These are phyloP conservation scores for Drosophila meridiana DNA, from an alignment of 2,888 invertebrate species.

Conservation along the genomic window DNA sequence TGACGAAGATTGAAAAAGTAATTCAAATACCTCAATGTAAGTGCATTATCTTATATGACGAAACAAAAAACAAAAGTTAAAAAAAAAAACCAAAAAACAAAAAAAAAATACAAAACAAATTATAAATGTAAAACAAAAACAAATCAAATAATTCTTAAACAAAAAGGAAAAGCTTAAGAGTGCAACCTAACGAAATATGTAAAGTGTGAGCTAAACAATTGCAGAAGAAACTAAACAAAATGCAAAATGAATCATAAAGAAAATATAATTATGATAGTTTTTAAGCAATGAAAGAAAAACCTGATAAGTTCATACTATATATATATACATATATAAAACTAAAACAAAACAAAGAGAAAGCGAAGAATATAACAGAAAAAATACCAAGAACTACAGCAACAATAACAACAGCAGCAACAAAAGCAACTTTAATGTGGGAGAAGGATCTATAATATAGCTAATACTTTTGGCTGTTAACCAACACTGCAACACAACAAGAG, in stretches of 20 bases:
- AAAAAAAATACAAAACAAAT: constrained; percentile 21
- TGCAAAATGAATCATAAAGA: constrained; percentile 31
- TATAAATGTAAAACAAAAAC: constrained; percentile 37
- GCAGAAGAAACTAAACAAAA: constrained; percentile 5
- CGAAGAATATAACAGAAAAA: not conserved
- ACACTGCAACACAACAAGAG: not conserved
- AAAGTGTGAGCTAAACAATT: constrained; percentile 39
- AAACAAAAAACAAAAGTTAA: constrained; percentile 34
- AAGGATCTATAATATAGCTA: not conserved
- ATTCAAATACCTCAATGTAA: constrained; percentile 81
- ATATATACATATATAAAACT: constrained; percentile 15
- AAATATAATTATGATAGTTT: constrained; percentile 40
- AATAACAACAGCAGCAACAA: constrained; percentile 59
- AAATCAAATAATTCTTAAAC: constrained; percentile 51
- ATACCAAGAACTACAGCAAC: constrained; percentile 13
- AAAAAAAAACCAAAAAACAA: constrained; percentile 9
- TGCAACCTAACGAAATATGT: constrained; percentile 44
- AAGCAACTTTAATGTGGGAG: not conserved
- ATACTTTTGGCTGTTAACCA: constrained; percentile 2
- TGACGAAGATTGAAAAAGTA: constrained; percentile 80
- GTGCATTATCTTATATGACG: constrained; percentile 77
- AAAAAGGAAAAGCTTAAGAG: constrained; percentile 23
- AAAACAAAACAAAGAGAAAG: constrained; percentile 13
- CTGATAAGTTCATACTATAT: constrained; percentile 29
- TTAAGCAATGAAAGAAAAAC: constrained; percentile 37